A percentile compares a stretch with the other conserved stretches of the same genome.
Conservation (phyloP, 23 tunicate species). For the Trididemnum nubilum region DNA sequence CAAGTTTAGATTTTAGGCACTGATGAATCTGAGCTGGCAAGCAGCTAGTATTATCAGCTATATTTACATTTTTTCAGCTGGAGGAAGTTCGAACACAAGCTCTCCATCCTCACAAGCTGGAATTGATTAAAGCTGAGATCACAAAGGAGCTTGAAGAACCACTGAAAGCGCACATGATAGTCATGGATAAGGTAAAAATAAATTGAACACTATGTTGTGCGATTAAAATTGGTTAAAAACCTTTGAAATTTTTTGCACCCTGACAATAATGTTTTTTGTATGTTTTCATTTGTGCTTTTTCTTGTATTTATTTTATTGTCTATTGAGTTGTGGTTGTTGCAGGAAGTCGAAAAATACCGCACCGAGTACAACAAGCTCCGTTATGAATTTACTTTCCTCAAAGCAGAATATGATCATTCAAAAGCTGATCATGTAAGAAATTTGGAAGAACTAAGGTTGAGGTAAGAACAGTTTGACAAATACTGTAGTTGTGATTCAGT, state of each 20-base stretch:
- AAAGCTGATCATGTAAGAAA: conserved; percentile 71
- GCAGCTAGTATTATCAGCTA: too few relatives aligned
- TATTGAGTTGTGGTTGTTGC: neutral
- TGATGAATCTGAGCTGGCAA: too few relatives aligned
- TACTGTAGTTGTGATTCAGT: too few relatives aligned
- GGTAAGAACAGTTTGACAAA: too few relatives aligned
- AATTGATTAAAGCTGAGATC: conserved; percentile 82
- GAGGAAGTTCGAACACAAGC: conserved; percentile 68
- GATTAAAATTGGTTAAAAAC: too few relatives aligned
- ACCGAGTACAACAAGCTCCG: conserved; percentile 84
- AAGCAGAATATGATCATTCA: conserved; percentile 81
- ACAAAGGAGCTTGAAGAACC: conserved; percentile 93
- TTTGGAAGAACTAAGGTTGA: conserved; percentile 66
- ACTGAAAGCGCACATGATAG: conserved; percentile 75
- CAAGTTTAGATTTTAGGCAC: too few relatives aligned
- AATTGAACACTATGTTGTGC: too few relatives aligned
- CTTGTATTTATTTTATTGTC: too few relatives aligned
- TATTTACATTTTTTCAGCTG: conserved; percentile 39
- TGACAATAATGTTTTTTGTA: too few relatives aligned
- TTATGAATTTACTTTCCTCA: conserved; percentile 75
- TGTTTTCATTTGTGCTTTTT: too few relatives aligned
- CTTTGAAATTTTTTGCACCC: too few relatives aligned
- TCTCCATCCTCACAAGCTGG: conserved; percentile 77
- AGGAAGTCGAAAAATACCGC: conserved; percentile 94
- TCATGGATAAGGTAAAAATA: conserved; percentile 76